These are phyloP conservation scores for Lytechinus pictus DNA, from an alignment of 35 echinoderm and acorn worm genomes.

Conservation along the genomic window DNA sequence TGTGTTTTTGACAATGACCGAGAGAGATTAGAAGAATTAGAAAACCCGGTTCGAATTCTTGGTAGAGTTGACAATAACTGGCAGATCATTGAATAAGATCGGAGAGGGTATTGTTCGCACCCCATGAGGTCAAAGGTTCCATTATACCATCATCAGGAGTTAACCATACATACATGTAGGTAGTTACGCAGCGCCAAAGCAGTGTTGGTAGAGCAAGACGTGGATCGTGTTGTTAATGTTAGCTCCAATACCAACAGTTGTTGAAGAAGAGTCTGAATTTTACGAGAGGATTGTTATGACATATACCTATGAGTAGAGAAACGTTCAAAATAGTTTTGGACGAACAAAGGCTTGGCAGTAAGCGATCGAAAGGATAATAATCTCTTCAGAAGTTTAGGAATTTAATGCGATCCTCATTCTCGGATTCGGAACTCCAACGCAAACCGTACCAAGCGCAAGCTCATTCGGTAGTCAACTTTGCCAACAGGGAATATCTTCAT, in stretches of 20 bases:
- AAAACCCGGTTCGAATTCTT: background rate
- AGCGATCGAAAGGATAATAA: background rate
- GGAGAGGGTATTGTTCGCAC: background rate
- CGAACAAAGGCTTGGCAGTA: background rate
- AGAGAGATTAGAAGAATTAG: background rate
- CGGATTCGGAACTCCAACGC: too few relatives aligned
- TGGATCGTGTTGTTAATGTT: too few relatives aligned
- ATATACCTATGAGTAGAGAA: background rate
- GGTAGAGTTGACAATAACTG: background rate
- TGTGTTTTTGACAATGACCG: background rate
- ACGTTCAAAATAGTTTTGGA: background rate
- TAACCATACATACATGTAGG: background rate
- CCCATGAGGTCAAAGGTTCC: background rate
- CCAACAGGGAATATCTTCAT: background rate
- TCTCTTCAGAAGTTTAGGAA: too few relatives aligned
- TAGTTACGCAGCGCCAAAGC: background rate
- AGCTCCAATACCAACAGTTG: too few relatives aligned
- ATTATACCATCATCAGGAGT: background rate
- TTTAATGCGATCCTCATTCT: too few relatives aligned
- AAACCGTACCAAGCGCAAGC: background rate
- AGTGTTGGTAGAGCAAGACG: background rate
- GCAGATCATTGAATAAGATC: background rate
- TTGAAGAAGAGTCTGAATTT: background rate
- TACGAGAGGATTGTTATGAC: background rate
- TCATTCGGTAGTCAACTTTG: background rate